Evolutionary conservation across 1,140 invertebrate genomes (phyloP), one percentile per base, ranked within the genome.

Genomic region (Aphelenchoides avenae): DNA sequence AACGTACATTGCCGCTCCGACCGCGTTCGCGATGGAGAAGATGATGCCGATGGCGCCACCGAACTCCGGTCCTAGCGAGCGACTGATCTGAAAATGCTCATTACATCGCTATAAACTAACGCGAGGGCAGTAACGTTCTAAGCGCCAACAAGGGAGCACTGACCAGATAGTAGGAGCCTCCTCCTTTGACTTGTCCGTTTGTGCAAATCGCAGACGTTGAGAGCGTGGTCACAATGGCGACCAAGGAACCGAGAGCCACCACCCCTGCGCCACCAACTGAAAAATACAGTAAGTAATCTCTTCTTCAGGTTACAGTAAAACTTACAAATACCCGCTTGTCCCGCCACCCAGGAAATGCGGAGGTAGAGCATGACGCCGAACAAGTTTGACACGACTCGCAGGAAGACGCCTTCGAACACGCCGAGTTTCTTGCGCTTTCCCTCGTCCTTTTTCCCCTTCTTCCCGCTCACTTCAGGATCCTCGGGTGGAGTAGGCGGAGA

Each of bases 181-280:
- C 93, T 84, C 91, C 93, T 85, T 93, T 93, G 44, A 97, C 92
- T 82, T 94, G 89, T 52, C 93, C 93, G 81, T 98, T 97, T 60
- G 93, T 97, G 75, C 90, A 90, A 69, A 97, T 95, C 55, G 93
- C 93, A 57, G 89, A 92, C 79, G 96, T 86, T 24, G 91, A 96
- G 18, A 96, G 82, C 1, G 92, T 89, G 5, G 94, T 97, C 63
- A 96, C 86, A 58, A 88, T 85, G 67, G 92, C 96, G 31, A 97
- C 90, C 5, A 87, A 71, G 7, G 88, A 85, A 5, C 91, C 91
- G 73, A 95, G 84, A 9, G 83, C 84, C 54, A 96, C 90, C 71
- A 95, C 91, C 5, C 78, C 36, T 18, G 77, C 52, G 1, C 80
- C 78, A 13, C 81, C 61, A 5, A 77, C 76, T 64, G 20, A 50